Evolutionary conservation across 2,797 vertebrate species (phyloP), one percentile per base, ranked within the genome.

Genomic region (Diplodus sargus): DNA sequence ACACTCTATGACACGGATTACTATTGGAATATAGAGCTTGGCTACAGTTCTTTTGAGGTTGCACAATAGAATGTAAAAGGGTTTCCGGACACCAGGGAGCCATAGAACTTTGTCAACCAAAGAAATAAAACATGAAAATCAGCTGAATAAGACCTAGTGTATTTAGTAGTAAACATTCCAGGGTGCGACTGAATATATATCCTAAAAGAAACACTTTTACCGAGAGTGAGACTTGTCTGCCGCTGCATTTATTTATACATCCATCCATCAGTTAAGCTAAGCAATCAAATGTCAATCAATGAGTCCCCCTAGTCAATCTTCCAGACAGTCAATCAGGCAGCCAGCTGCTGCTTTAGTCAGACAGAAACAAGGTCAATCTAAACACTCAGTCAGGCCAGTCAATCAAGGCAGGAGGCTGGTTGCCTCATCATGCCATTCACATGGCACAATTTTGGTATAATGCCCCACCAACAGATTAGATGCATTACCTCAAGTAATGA

Each of bases 261-360:
- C 52, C 59, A 70, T 70, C 72, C 59, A 65, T 79, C 65, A 77
- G 57, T 62, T 73, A 48, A 72, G 62, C 42, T 49, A 23, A 74
- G 39, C 52, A 65, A 45, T 83, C 77, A 81, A 74, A 84, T 70
- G 75, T 61, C 80, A 78, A 34, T 86, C 78, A 74, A 7, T 58
- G 34, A 70, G 54, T 60, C 62, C 64, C 61, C 4, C 48, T 12
- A 82, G 47, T 81, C 70, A 70, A 60, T 76, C 75, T 75, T 23
- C 65, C 60, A 80, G 80, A 78, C 79, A 76, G 68, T 70, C 82
- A 83, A 87, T 85, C 82, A 83, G 67, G 30, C 60, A 56, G 51
- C 66, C 69, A 85, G 64, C 76, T 80, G 78, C 74, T 60, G 74
- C 62, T 42, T 72, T 70, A 74, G n/a, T 77, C 60, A 76, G 23